Evolutionary conservation across 2,113 vertebrate species (phyloP).

Genomic region (Sphyrna mokarran): DNA sequence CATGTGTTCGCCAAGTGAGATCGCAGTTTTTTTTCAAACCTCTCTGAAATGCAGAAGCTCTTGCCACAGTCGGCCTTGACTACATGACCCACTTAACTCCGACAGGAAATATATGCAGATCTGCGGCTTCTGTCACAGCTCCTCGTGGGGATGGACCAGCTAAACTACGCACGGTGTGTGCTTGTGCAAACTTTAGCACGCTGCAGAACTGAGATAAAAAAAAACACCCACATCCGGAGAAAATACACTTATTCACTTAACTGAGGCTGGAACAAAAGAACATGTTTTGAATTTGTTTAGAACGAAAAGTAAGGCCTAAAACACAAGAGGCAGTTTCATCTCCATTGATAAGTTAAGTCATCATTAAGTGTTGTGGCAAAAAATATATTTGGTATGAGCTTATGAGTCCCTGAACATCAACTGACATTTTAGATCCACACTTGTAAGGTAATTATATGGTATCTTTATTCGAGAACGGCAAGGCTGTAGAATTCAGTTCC

Average conservation of each 20-base stretch:
- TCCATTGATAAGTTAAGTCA: neutral
- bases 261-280: neutral
- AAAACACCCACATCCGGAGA: slow-evolving; percentile 34
- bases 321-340: neutral
- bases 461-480: neutral
- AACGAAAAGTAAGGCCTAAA: neutral
- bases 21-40: neutral
- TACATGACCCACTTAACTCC: slow-evolving; percentile 28
- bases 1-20: neutral
- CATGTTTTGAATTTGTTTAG: neutral
- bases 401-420: neutral
- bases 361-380: neutral
- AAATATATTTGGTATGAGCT: neutral
- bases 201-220: slow-evolving; percentile 29
- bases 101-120: slow-evolving; percentile 32
- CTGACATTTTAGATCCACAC: neutral
- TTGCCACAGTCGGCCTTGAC: neutral
- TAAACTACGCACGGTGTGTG: neutral
- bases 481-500: neutral
- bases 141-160: slow-evolving; percentile 9
- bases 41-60: slow-evolving; percentile 23
- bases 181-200: neutral
- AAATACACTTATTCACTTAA: neutral
- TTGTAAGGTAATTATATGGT: neutral
- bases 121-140: slow-evolving; percentile 6